Percentiles rank a stretch among this genome's conserved stretches.
Evolutionary conservation across 2,888 invertebrate species (phyloP).

Genomic region (Anaspis maculata): DNA sequence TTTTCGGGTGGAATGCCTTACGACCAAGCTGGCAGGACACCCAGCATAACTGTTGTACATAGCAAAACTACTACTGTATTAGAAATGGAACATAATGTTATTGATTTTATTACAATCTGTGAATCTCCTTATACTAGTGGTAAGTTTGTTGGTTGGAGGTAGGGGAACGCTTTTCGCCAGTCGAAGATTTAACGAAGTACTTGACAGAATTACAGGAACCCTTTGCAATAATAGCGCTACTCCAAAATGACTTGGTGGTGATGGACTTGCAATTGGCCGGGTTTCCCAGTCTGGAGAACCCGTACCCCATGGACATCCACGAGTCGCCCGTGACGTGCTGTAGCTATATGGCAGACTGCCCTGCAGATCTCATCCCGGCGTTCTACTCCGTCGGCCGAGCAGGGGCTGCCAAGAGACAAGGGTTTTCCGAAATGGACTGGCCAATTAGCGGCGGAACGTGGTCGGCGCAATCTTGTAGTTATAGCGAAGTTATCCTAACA

Average conservation of each 20-base stretch:
- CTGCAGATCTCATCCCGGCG: conserved; percentile 94
- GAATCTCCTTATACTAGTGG: conserved; percentile 91
- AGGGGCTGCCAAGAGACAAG: conserved; percentile 63
- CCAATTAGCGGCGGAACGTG: conserved; percentile 95
- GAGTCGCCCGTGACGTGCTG: conserved; percentile 97
- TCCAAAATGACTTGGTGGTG: conserved; percentile 96
- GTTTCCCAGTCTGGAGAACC: conserved; percentile 98
- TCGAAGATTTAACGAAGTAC: neutral
- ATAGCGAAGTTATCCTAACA: conserved; percentile 97
- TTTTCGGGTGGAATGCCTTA: conserved; percentile 94
- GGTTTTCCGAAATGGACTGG: conserved; percentile 91
- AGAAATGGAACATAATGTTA: conserved; percentile 98
- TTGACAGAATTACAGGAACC: conserved; percentile 90
- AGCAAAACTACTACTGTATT: conserved; percentile 94
- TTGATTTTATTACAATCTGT: conserved; percentile 94
- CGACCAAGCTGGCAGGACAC: conserved; percentile 82
- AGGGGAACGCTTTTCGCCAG: conserved; percentile 1
- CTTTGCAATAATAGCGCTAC: conserved; percentile 92
- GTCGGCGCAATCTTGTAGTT: conserved; percentile 92
- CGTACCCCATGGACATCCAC: conserved; percentile 99
- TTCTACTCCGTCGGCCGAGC: conserved; percentile 90
- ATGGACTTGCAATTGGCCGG: conserved; percentile 92
- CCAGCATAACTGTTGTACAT: conserved; percentile 92
- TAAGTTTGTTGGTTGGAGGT: conserved; percentile 40
- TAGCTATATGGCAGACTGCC: conserved; percentile 95